Base-by-base conservation (phyloP, 2,888 invertebrate species). In the Diplolepis rosae region DNA sequence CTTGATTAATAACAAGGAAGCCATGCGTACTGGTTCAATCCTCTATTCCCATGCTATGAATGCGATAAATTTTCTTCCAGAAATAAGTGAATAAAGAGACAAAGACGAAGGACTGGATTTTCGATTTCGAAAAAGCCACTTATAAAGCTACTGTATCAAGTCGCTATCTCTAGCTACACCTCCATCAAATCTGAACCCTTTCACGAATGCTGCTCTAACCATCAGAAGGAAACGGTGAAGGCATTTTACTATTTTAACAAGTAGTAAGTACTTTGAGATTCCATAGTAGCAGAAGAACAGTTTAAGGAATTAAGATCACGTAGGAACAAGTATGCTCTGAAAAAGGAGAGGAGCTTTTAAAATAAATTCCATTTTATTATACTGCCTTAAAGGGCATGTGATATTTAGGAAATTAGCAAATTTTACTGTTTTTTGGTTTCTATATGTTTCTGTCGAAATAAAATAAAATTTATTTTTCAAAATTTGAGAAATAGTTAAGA, bases 1-100 rank as follows among this genome's bases (percentile, higher is more conserved):
- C 61, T 61, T 61, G 61, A 61, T 61, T 61, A 61, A 61, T 61
- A 61, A 61, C 61, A 35, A 61, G 61, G 61, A 61, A 61, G 61
- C 61, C 35, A 61, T 61, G 61, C 61, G 61, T 61, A 39, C 61
- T 39, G 22, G n/a, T 22, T 56, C 56, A 35, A 35, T 56, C 22
- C 56, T 32, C 35, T 56, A 56, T 56, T 56, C 56, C 56, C 61
- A 22, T n/a, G 22, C 22, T 24, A 61, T 6, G 24, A 61, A 24
- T n/a, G 39, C 61, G 61, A 61, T 61, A 61, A 61, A 61, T 61
- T 61, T 39, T 61, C 35, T 61, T 61, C 22, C 39, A 61, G 24
- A 61, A 61, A 24, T 24, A 61, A 24, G 35, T 39, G 61, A 61
- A 61, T 61, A 61, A 61, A 61, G 39, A 61, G 61, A 61, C 61